Conservation (phyloP, 2,113 vertebrate species). For the Epinephelus lanceolatus region DNA sequence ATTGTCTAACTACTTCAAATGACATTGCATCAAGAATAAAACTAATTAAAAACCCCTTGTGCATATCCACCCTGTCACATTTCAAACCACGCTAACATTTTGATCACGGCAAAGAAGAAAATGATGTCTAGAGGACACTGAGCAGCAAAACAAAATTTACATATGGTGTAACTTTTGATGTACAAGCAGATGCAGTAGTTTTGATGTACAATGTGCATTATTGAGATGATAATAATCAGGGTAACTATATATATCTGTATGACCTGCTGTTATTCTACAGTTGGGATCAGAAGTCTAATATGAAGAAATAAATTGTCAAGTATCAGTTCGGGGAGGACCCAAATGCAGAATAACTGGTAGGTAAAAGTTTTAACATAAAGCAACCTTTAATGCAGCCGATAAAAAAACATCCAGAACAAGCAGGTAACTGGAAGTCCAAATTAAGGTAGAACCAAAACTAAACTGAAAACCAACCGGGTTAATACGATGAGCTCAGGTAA, state of each 20-base stretch:
- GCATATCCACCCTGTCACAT: not conserved
- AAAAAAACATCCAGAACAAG: too few species aligned
- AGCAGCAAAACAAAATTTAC: not conserved
- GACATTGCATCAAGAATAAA: not conserved
- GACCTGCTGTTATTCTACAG: not conserved
- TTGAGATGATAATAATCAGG: not conserved
- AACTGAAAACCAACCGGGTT: too few species aligned
- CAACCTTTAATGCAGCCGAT: too few species aligned
- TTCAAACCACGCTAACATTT: not conserved
- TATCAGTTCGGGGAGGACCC: too few species aligned
- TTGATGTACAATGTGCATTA: not conserved
- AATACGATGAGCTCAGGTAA: too few species aligned
- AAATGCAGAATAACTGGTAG: too few species aligned
- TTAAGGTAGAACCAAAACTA: too few species aligned
- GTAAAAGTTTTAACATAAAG: too few species aligned
- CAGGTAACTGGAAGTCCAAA: too few species aligned
- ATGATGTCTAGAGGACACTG: not conserved
- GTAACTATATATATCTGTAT: not conserved
- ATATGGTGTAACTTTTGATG: not conserved
- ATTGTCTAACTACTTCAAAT: not conserved
- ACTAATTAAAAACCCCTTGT: not conserved
- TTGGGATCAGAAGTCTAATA: not conserved
- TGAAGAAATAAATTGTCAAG: too few species aligned
- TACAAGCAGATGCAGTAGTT: not conserved
- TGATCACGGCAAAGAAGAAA: not conserved